Base-by-base conservation (phyloP, 2,888 invertebrate genomes). In the Drosophila emarginata region DNA sequence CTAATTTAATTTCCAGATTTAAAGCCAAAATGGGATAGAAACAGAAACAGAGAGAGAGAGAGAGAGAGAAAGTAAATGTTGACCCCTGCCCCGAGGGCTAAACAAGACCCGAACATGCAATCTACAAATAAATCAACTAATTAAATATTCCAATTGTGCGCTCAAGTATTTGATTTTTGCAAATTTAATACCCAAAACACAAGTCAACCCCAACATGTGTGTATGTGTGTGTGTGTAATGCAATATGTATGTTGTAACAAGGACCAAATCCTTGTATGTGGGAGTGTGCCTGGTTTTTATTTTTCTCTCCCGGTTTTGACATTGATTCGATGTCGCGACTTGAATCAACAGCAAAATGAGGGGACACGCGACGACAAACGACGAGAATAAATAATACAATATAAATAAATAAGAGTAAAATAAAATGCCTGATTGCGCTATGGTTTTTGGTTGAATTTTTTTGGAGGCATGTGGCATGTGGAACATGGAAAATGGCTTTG, bases 401-500 rank as follows among this genome's bases (percentile, higher is more conserved):
- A 58, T 67, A 62, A 74, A 56, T 40, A 52, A 64, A 39, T n/a
- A 26, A 60, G 36, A n/a, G 45, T 51, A 39, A 71, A 60, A 53
- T 66, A 72, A 71, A 74, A 77, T 56, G 66, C 39, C 67, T 81
- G 81, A 82, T 87, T 87, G 79, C 74, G 78, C 76, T 32, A 32
- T 32, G 32, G 9, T 32, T 32, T 32, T 32, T 32, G 11, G 56
- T 52, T 67, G 69, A 61, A 68, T 65, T 37, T 66, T 52, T 51
- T 45, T 0, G 15, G 15, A 18, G 45, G 45, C 45, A 45, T 45
- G 45, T 21, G 45, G 73, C 62, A 68, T 70, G 74, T 72, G 71
- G 60, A 78, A 78, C 81, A 87, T 73, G 78, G 45, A 69, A 83
- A 83, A 78, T 66, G 71, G 84, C 87, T 81, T 83, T 81, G 78